Conservation (phyloP, 2,797 vertebrate species). For the Platyrinchus mystaceus region DNA sequence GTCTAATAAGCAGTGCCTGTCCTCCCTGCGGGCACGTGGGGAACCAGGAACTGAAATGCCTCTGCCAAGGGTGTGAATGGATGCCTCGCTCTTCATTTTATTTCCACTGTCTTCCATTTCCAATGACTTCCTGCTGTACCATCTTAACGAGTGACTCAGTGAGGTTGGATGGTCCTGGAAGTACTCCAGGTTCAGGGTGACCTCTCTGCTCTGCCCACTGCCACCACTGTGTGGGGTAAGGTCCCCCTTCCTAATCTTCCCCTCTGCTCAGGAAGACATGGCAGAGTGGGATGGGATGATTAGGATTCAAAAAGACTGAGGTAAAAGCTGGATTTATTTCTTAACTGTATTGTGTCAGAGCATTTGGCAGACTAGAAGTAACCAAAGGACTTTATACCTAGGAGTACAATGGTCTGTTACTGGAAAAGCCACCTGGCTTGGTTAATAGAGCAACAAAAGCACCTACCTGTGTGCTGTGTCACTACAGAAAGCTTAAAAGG, state of each 20-base stretch:
- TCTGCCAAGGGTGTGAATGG: constrained; percentile 22
- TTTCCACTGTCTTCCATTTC: neutral
- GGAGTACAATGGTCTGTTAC: neutral
- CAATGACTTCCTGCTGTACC: neutral
- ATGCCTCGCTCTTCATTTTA: neutral
- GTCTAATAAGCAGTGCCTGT: neutral
- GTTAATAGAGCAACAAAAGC: neutral
- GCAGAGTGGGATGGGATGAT: neutral
- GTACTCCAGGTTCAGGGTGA: constrained; percentile 20
- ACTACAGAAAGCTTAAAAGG: neutral
- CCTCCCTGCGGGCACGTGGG: neutral
- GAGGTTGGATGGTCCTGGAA: constrained; percentile 16
- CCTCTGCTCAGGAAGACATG: accelerated
- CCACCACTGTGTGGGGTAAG: accelerated
- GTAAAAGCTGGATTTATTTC: neutral
- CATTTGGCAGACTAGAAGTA: neutral
- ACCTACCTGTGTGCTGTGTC: neutral
- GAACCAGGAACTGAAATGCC: neutral
- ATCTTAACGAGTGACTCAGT: neutral
- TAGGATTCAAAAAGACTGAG: neutral
- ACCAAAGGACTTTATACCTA: neutral
- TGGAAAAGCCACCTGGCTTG: neutral
- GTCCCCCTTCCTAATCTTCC: neutral
- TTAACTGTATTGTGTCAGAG: neutral
- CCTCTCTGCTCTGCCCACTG: neutral